Evolutionary conservation across 2,797 vertebrate species (phyloP).

Genomic region (Anabacerthia variegaticeps): DNA sequence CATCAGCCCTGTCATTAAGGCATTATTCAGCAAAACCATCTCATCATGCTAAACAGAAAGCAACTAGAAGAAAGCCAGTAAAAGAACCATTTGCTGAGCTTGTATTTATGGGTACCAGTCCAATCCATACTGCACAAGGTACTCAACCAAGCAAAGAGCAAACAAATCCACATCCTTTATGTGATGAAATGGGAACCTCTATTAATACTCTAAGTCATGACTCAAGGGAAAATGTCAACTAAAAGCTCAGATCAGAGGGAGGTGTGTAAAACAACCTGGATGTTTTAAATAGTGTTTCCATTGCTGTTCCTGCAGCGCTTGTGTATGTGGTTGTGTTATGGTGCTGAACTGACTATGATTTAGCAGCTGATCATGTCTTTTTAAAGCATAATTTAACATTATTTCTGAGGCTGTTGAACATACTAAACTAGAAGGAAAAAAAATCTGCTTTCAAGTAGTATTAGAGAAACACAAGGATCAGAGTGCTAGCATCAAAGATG

Average conservation of each 20-base stretch:
- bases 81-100: slow-evolving; percentile 19
- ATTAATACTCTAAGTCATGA: slow-evolving; percentile 31
- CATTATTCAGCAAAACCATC: slow-evolving; percentile 59
- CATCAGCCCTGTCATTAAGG: slow-evolving; percentile 44
- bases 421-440: slow-evolving; percentile 42
- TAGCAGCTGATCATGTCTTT: slow-evolving; percentile 37
- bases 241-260: slow-evolving; percentile 41
- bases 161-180: slow-evolving; percentile 14
- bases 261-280: slow-evolving; percentile 46
- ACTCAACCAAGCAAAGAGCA: slow-evolving; percentile 26
- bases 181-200: slow-evolving; percentile 36
- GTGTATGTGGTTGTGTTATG: not conserved
- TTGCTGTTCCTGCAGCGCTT: slow-evolving; percentile 23
- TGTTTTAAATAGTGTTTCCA: slow-evolving; percentile 38
- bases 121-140: not conserved
- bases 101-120: not conserved
- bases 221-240: slow-evolving; percentile 32
- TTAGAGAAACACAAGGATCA: slow-evolving; percentile 47
- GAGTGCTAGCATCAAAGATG: slow-evolving; percentile 53
- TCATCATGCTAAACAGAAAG: slow-evolving; percentile 36
- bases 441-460: slow-evolving; percentile 49
- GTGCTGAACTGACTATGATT: slow-evolving; percentile 19
- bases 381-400: slow-evolving; percentile 54
- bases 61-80: slow-evolving; percentile 5
- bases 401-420: slow-evolving; percentile 53